Evolutionary conservation across 2,113 vertebrate genomes (phyloP).

Genomic region (Oreotragus oreotragus): DNA sequence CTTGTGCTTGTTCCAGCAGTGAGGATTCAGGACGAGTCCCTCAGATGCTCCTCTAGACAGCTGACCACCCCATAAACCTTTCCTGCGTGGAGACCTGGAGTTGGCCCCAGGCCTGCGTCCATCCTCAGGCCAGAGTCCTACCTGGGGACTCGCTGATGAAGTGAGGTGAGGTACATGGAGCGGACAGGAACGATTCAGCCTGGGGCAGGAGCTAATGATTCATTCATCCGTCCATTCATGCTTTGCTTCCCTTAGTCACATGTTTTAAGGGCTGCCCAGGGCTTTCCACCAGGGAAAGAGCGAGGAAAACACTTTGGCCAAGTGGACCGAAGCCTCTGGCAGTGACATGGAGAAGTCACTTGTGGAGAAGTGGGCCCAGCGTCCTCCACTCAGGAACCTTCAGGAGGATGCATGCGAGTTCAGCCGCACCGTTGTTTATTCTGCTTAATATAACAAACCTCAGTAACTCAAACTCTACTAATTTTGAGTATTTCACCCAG

Average conservation of each 20-base stretch:
- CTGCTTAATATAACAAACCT: background rate
- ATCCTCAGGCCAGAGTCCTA: background rate
- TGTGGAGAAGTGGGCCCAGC: accelerated
- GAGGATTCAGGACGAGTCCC: background rate
- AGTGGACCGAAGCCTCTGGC: background rate
- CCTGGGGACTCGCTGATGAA: accelerated
- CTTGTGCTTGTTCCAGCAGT: accelerated
- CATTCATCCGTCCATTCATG: background rate
- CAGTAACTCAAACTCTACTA: background rate
- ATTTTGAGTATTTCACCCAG: background rate
- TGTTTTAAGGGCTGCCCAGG: background rate
- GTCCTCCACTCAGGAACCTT: background rate
- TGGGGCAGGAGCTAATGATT: background rate
- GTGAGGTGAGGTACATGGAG: background rate
- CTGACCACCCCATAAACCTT: accelerated
- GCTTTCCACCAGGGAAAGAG: background rate
- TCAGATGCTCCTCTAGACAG: background rate
- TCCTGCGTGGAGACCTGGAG: background rate
- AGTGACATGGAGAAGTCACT: background rate
- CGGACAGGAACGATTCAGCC: background rate
- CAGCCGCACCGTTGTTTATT: accelerated
- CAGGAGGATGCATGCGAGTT: background rate
- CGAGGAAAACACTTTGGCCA: background rate
- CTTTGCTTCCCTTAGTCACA: background rate
- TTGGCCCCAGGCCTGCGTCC: background rate